Base-by-base conservation (phyloP, 2,888 invertebrate species). In the Clivina fossor region DNA sequence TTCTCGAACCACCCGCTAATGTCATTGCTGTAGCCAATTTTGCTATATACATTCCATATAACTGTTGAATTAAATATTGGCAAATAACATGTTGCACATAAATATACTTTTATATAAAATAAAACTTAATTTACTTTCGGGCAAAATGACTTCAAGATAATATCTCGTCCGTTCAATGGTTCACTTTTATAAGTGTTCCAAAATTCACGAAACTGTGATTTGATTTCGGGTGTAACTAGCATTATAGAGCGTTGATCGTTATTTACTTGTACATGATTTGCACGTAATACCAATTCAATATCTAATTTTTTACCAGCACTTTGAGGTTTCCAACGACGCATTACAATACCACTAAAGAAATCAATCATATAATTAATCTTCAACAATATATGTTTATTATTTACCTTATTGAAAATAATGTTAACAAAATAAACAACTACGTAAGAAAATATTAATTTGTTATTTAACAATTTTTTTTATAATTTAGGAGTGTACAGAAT, bases 11-110 rank as follows among this genome's bases (percentile, higher is more conserved):
- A 19, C 84, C 84, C 19, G 80, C 78, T 9, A 79, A 68, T 9
- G 77, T 83, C 16, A 93, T 75, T 16, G 88, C 82, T 8, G 93
- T 75, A n/a, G 93, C 90, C 56, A 94, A 73, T 76, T 95, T 94
- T 1, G 92, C 88, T 49, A 88, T 76, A 71, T 91, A 89, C 66
- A 94, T 78, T n/a, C 93, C 93, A 72, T 88, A 93, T 2, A 93
- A 83, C 86, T 90, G 76, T 76, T 69, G 64, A 58, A 59, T 1
- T 20, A 16, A 43, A 15, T 11, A 15, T 33, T 38, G 15, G 7
- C 3, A 32, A 22, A 32, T 26, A 7, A 13, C 22, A 60, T 40
- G 5, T 35, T 32, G 18, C 15, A 54, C 4, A 22, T n/a, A 24
- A 50, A 37, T 40, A 41, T 16, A 50, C 0, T n/a, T n/a, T n/a